Evolutionary conservation across 2,888 invertebrate genomes (phyloP).

Genomic region (Dynastes maya): DNA sequence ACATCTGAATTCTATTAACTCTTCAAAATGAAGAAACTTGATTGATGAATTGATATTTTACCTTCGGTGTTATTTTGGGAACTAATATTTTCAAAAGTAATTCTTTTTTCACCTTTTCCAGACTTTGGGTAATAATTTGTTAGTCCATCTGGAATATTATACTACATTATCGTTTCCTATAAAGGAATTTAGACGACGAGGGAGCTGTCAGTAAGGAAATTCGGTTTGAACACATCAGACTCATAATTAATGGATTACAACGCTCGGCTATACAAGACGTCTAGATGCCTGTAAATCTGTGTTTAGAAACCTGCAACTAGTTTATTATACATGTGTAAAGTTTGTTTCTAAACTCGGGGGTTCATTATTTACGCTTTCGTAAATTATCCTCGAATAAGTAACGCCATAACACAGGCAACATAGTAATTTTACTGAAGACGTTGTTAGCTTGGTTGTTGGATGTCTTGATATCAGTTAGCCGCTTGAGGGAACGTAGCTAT

Average conservation of each 20-base stretch:
- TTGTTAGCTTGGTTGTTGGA: background rate
- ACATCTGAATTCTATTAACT: no score
- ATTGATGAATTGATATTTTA: no score
- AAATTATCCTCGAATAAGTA: constrained; percentile 23
- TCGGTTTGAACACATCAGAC: background rate
- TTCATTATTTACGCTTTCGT: constrained; percentile 29
- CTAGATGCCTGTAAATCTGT: constrained; percentile 10
- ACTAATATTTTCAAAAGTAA: no score
- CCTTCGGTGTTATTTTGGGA: no score
- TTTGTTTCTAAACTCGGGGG: constrained; percentile 24
- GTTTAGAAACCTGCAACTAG: constrained; percentile 17
- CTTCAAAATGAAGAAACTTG: no score
- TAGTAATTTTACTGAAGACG: constrained; percentile 9
- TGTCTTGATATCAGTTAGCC: background rate
- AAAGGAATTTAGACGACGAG: no score
- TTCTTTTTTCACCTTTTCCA: no score
- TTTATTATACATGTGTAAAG: constrained; percentile 35
- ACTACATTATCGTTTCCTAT: no score
- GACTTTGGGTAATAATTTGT: no score
- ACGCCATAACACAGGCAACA: background rate
- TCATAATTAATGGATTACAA: constrained; percentile 24
- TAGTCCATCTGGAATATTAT: no score
- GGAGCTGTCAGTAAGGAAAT: background rate
- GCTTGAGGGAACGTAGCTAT: background rate
- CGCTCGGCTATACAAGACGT: background rate